Base-by-base conservation (phyloP, 2,113 vertebrate genomes). In the Eretmodus cyanostictus region DNA sequence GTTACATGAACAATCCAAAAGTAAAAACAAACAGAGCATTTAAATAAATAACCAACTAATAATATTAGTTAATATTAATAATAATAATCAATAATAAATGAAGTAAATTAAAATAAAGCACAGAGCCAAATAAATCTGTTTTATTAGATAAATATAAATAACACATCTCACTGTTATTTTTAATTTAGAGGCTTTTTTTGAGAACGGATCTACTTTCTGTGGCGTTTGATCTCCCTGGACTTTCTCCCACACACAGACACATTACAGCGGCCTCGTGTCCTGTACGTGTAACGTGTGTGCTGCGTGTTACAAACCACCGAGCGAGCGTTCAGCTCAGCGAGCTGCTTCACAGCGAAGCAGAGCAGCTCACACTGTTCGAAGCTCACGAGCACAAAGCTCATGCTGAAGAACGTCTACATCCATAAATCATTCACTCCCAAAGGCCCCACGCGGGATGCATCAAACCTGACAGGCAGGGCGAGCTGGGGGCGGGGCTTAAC, bases 351-450 rank as follows among this genome's bases (percentile, higher is more conserved):
- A n/a, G 59, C 9, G 9, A 11, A 63, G 59, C 51, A 53, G 9
- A 53, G n/a, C 59, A 63, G 59, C 59, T 63, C 16, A 0, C 59
- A 34, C 16, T 34, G 29, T 36, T 31, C 17, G 0, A 11, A 36
- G 16, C 16, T 34, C 59, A 36, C 31, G 3, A 36, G 17, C 31
- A 63, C 31, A 2, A 36, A 61, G 4, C 57, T 9, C 53, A 13
- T 24, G 57, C 57, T 34, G 16, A 19, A 61, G 57, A 63, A 19
- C 31, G 6, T 11, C 59, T 36, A 11, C 4, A 11, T 63, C 59
- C 31, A 36, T 63, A 34, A 63, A 63, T 63, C 31, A 11, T 12
- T 36, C 31, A n/a, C 17, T 66, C 17, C 61, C 61, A 66, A 66
- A 66, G 61, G 4, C 61, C 38, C 31, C 61, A 66, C 61, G 6